These are phyloP conservation scores for Etheostoma spectabile DNA, from an alignment of 2,113 vertebrate species.

Conservation along the genomic window DNA sequence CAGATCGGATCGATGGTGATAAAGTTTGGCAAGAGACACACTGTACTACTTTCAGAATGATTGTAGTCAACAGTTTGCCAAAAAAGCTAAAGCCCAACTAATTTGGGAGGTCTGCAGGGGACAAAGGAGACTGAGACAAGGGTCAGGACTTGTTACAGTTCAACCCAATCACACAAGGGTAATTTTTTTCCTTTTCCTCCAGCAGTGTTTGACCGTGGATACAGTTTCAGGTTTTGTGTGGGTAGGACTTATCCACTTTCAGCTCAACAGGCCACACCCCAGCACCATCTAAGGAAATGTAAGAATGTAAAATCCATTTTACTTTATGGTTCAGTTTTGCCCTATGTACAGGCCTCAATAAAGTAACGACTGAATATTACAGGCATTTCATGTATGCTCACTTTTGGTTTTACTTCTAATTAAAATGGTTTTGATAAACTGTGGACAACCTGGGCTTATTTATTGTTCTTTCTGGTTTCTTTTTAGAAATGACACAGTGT, in stretches of 20 bases:
- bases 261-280: background rate
- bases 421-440: too few relatives aligned
- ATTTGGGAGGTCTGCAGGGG: background rate
- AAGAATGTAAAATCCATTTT: too few relatives aligned
- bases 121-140: background rate
- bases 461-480: too few relatives aligned
- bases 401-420: too few relatives aligned
- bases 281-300: too few relatives aligned
- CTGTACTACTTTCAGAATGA: background rate
- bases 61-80: background rate
- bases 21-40: slow-evolving; percentile 25
- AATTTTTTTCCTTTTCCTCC: background rate
- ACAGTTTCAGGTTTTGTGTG: background rate
- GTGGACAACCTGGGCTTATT: too few relatives aligned
- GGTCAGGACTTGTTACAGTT: background rate
- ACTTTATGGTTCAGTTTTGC: too few relatives aligned
- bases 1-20: slow-evolving; percentile 33
- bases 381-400: too few relatives aligned
- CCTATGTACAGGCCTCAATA: too few relatives aligned
- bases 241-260: background rate
- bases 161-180: background rate
- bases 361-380: too few relatives aligned
- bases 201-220: too few relatives aligned
- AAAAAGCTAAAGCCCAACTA: background rate
- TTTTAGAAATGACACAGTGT: too few relatives aligned